Conservation (phyloP, 2,113 vertebrate genomes). For the Scolopax mira region DNA sequence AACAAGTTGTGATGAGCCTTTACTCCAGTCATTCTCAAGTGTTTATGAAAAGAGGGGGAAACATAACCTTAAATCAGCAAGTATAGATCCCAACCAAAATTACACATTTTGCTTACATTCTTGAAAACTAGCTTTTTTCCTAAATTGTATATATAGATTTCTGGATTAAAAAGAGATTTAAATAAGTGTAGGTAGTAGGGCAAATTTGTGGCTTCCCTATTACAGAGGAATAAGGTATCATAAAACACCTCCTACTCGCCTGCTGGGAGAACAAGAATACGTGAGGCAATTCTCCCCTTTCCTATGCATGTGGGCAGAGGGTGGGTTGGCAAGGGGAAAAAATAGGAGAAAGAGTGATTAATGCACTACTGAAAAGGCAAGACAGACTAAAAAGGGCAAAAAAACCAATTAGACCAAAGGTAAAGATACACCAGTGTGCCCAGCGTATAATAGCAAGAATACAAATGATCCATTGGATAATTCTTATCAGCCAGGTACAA, state of each 20-base stretch:
- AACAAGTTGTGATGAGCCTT: background rate
- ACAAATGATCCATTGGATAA: background rate
- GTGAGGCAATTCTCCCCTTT: constrained; percentile 31
- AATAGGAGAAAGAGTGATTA: constrained; percentile 7
- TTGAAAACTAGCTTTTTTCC: background rate
- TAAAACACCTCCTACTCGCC: constrained; percentile 52
- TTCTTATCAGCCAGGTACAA: background rate
- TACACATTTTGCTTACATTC: background rate
- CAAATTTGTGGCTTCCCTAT: constrained; percentile 40
- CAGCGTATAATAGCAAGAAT: background rate
- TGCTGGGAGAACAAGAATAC: constrained; percentile 36
- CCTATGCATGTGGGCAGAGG: constrained; percentile 9
- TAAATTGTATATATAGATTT: background rate
- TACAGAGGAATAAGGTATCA: constrained; percentile 49
- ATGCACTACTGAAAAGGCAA: background rate
- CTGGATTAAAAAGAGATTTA: constrained; percentile 9
- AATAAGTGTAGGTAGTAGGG: background rate
- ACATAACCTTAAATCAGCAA: background rate
- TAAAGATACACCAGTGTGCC: background rate
- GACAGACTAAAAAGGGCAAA: background rate
- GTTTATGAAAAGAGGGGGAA: background rate
- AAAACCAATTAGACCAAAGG: background rate
- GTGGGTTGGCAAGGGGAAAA: constrained; percentile 21
- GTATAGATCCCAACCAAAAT: background rate
- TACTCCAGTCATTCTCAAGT: background rate